phyloP scores from a whole-genome alignment of 2,797 vertebrate species.

The Takifugu rubripes region DNA sequence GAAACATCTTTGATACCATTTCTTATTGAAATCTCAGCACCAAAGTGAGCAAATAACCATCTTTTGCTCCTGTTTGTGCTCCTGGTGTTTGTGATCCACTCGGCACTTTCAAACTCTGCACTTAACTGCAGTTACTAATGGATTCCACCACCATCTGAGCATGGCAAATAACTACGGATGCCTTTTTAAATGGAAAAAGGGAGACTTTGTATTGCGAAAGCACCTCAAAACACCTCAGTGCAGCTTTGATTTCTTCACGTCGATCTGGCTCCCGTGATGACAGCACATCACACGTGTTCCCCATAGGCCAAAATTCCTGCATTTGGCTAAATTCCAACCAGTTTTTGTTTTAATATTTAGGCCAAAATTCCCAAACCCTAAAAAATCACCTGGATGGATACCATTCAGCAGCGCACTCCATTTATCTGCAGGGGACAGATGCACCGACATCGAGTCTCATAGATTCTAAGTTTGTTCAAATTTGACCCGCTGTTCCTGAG shows the following conservation, averaged over 20 bases:
- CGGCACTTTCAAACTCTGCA: constrained; percentile 13
- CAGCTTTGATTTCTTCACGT: constrained; percentile 36
- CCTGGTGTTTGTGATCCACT: constrained; percentile 11
- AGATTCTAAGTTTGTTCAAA: constrained; percentile 35
- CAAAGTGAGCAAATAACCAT: background rate
- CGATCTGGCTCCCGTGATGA: too few relatives aligned
- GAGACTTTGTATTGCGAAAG: constrained; percentile 45
- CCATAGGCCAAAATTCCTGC: too few relatives aligned
- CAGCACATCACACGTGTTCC: too few relatives aligned
- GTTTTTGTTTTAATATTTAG: too few relatives aligned
- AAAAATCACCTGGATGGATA: constrained; percentile 48
- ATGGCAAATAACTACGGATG: constrained; percentile 36
- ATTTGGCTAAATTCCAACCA: too few relatives aligned
- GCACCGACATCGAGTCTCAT: constrained; percentile 45
- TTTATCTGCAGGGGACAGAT: constrained; percentile 20
- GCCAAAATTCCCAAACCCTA: constrained; percentile 5
- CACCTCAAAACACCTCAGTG: constrained; percentile 31
- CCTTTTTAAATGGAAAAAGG: constrained; percentile 43
- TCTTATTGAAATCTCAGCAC: constrained; percentile 2
- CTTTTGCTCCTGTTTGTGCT: constrained; percentile 10
- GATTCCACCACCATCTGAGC: constrained; percentile 33
- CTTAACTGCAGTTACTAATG: constrained; percentile 11
- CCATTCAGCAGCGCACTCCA: constrained; percentile 1
- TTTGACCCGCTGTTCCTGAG: constrained; percentile 26
- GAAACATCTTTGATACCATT: background rate